Base-by-base conservation (phyloP, 1,140 invertebrate species). In the Antheraea pernyi region DNA sequence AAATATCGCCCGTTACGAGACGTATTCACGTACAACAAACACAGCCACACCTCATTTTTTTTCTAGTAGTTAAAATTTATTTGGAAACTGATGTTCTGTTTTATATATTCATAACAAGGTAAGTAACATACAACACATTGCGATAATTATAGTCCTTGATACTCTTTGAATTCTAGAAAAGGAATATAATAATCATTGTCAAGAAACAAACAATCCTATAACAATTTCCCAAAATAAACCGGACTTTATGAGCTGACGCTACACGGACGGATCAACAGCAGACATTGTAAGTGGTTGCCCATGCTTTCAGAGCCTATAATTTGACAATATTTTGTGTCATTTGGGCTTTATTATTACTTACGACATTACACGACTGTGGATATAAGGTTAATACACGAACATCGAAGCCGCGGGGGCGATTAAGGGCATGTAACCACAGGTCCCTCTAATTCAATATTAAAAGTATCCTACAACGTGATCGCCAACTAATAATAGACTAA, bases 281-380 rank as follows among this genome's bases (percentile, higher is more conserved):
- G 83, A 83, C 86, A 77, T 72, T 76, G 83, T 91, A 89, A 91
- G 89, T 91, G 89, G 89, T 89, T 85, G 81, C 88, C 89, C 89
- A 88, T 90, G 84, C 85, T 88, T 90, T 88, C 88, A 88, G 83
- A 90, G 82, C 82, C 87, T 91, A 92, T 92, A 92, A 92, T 92
- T 92, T 92, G 90, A 92, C 90, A 92, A 92, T 92, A 92, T 91
- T 92, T 91, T 92, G 90, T 92, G 88, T 92, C 89, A 92, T 91
- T 92, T 91, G 84, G 87, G 80, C 83, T 87, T 92, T 91, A 88
- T 89, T 90, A 91, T 91, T 91, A 90, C 87, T 88, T 89, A 88
- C 80, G 85, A 75, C 83, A 90, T 92, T 89, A 91, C 89, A 81
- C 70, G 81, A 84, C 78, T 82, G 85, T 88, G 84, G 89, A 89